phyloP scores from a whole-genome alignment of 2,113 vertebrate species.

The Sylvia atricapilla region DNA sequence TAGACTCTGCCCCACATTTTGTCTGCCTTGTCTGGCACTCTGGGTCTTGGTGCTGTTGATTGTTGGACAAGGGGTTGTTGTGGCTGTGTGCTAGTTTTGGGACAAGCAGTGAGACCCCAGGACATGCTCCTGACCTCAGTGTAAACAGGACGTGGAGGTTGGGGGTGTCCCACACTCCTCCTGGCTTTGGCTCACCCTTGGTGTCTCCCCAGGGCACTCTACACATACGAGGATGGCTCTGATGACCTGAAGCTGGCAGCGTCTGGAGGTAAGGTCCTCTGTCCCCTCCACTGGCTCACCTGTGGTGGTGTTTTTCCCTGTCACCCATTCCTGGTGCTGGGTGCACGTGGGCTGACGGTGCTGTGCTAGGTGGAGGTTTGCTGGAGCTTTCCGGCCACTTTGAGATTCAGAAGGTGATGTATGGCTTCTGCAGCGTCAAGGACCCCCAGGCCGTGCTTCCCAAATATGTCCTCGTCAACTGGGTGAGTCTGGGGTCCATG shows the following conservation, averaged over 20 bases:
- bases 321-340: not conserved
- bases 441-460: conserved; percentile 87
- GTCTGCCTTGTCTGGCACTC: not conserved
- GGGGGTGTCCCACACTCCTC: fast-evolving
- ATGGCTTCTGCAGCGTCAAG: conserved; percentile 98
- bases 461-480: conserved; percentile 97
- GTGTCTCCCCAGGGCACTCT: conserved; percentile 86
- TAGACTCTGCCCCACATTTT: not conserved
- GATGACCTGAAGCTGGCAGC: conserved; percentile 88
- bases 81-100: not conserved
- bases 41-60: fast-evolving
- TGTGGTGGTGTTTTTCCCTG: not conserved
- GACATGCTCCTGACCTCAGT: not conserved
- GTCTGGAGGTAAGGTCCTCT: conserved; percentile 85
- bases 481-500: conserved; percentile 75
- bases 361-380: conserved; percentile 85
- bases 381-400: conserved; percentile 88
- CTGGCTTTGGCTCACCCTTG: not conserved
- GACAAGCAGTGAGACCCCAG: fast-evolving
- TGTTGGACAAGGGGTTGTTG: not conserved
- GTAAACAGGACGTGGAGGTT: not conserved
- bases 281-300: fast-evolving
- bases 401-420: conserved; percentile 93
- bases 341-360: not conserved
- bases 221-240: conserved; percentile 90